Base-by-base conservation (phyloP, 2,113 vertebrate species). In the Dipodomys stephensi region DNA sequence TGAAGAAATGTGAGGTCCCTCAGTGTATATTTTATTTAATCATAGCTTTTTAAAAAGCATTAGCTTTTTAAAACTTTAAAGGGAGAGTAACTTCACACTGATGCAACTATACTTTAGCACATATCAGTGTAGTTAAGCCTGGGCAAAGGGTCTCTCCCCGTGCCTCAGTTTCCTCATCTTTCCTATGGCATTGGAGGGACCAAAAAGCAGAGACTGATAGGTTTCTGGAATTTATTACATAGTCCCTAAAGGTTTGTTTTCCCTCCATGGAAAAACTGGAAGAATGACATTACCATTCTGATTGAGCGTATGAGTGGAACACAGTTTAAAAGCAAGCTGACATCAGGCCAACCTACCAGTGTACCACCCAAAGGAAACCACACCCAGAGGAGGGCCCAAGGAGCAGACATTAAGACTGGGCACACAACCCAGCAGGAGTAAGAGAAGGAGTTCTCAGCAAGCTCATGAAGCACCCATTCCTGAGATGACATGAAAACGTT, bases 321-420 rank as follows among this genome's bases (percentile, higher is more conserved):
- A 88, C 10, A 89, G 76, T 67, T 92, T 73, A 83, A 95, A 92
- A 87, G 81, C 67, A 92, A 80, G 68, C 69, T 53, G 53, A 87
- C 44, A 28, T 74, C 53, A 84, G 44, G 72, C 78, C 78, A 90
- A 92, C 35, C 76, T 44, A 22, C 20, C 4, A 73, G 71, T 35
- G 39, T 76, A 90, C 87, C 60, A 83, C 78, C 39, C 90, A 87
- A 69, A 93, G 95, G 62, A 92, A 90, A 77, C 76, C 88, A 83
- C 83, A 90, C 67, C 93, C 84, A 85, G 83, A 46, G 32, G 72
- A 72, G 80, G 8, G 0, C 25, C 12, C 77, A n/a, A 11, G 60
- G 73, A 4, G 18, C 22, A 82, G 81, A 32, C 80, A 80, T 44
- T 62, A 49, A 28, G 28, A 28, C 74, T 32, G 18, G 67, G 4